These are phyloP conservation scores for Saccostrea glomerata DNA, from an alignment of 1,140 invertebrate genomes.

Conservation along the genomic window DNA sequence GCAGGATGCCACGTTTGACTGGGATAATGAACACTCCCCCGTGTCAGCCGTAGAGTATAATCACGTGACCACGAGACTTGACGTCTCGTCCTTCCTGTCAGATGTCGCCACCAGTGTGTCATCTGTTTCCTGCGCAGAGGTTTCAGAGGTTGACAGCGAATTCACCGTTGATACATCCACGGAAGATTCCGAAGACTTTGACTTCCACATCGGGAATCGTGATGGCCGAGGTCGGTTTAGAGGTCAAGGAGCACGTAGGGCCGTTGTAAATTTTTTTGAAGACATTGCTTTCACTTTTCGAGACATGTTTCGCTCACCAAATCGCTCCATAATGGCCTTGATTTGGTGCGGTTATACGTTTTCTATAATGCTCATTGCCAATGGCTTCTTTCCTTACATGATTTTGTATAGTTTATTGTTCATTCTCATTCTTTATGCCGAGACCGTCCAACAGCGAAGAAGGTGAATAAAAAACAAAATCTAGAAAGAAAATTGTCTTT, in stretches of 20 bases:
- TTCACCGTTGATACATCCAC: background rate
- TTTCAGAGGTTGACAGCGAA: conserved; percentile 38
- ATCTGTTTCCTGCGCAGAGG: background rate
- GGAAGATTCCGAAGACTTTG: conserved; percentile 26
- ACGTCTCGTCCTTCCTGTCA: background rate
- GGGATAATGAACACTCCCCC: background rate
- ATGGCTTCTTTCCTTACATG: conserved; percentile 58
- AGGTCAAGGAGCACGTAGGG: background rate
- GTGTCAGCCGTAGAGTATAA: background rate
- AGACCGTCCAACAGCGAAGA: conserved; percentile 45
- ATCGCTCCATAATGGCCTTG: conserved; percentile 50
- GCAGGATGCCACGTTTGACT: background rate
- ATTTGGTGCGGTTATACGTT: conserved; percentile 58
- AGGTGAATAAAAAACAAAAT: conserved; percentile 1
- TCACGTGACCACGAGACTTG: conserved; percentile 26
- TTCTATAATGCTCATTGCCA: conserved; percentile 54
- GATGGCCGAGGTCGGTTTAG: conserved; percentile 5
- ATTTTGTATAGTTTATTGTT: conserved; percentile 52
- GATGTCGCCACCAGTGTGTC: conserved; percentile 34
- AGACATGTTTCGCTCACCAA: conserved; percentile 45
- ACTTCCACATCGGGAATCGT: conserved; percentile 13
- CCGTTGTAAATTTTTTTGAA: background rate
- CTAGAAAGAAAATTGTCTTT: background rate
- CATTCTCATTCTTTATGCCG: conserved; percentile 55
- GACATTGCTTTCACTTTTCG: conserved; percentile 25